phyloP scores from a whole-genome alignment of 30 jellyfish, hydroid and myxozoan species.

The Phacellophora camtschatica region DNA sequence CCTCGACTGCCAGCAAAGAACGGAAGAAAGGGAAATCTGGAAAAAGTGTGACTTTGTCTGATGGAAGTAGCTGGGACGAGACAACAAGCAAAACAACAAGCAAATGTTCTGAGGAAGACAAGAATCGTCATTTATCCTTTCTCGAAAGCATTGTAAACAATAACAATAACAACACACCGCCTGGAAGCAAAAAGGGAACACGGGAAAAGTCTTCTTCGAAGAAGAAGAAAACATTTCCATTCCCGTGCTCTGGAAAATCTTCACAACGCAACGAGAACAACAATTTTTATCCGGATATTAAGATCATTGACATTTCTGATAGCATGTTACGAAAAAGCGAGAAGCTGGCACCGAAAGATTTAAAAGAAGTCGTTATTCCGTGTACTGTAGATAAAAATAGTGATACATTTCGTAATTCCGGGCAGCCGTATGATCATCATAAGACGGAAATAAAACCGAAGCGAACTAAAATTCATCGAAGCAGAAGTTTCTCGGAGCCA shows the following conservation, averaged over 20 bases:
- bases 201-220: neutral
- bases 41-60: slow-evolving; percentile 6
- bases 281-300: neutral
- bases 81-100: slow-evolving; percentile 17
- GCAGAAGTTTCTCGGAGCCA: slow-evolving; percentile 51
- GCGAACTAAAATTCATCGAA: slow-evolving; percentile 29
- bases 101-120: slow-evolving; percentile 50
- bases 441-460: neutral
- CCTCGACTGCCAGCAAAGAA: slow-evolving; percentile 9
- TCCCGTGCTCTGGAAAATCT: neutral
- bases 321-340: neutral
- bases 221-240: slow-evolving; percentile 10
- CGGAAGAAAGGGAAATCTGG: neutral
- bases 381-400: neutral
- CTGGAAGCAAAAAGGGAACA: neutral
- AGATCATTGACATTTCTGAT: slow-evolving; percentile 44
- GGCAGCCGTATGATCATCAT: slow-evolving; percentile 26
- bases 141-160: neutral
- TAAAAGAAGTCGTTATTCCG: neutral
- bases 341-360: neutral
- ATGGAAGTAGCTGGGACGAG: slow-evolving; percentile 39
- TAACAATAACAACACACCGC: neutral
- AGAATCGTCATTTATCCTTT: neutral
- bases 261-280: neutral
- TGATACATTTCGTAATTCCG: neutral